Evolutionary conservation across 2,888 invertebrate genomes (phyloP), one percentile per base, ranked within the genome.

Genomic region (Pardosa pseudoannulata): DNA sequence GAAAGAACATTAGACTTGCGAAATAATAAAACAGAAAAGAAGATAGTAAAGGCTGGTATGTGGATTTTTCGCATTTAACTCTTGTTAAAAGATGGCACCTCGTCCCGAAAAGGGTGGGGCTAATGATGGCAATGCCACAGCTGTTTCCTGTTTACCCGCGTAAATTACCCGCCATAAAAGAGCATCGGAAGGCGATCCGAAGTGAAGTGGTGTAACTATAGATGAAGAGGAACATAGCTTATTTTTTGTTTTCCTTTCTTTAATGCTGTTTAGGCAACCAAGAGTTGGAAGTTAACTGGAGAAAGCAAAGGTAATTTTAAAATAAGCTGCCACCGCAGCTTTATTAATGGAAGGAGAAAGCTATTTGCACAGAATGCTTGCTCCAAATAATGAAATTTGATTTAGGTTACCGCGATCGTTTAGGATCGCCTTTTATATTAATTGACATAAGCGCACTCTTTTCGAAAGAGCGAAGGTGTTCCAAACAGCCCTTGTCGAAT

Each of bases 111-210:
- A 28, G 65, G 27, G 70, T 28, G 70, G 70, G 36, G 32, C 83
- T 85, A 85, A 85, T 85, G 83, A 85, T 79, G 72, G 68, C 16
- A 56, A 50, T 71, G 65, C 72, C 83, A 72, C 78, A 78, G 78
- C 78, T 78, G 83, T 78, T 64, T 73, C 68, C 78, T 72, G 78
- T 73, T 85, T 85, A 76, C 83, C 71, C 83, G 78, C 83, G 83
- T 85, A 85, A 85, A 85, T 85, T 85, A 78, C 83, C 83, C 83
- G 50, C 82, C 83, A 85, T 85, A 78, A 83, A n/a, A 83, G 65
- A 76, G 71, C 71, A 64, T 76, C 36, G 32, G n/a, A 68, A 39
- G 50, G 32, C 16, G 67, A 64, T 76, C 29, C 6, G 82, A 50
- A 78, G 83, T 79, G 78, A 85, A 85, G 78, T 78, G 83, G 83